A percentile compares a stretch with the other conserved stretches of the same genome.
Conservation (phyloP, 2,797 vertebrate genomes). For the Crenuchus spilurus region DNA sequence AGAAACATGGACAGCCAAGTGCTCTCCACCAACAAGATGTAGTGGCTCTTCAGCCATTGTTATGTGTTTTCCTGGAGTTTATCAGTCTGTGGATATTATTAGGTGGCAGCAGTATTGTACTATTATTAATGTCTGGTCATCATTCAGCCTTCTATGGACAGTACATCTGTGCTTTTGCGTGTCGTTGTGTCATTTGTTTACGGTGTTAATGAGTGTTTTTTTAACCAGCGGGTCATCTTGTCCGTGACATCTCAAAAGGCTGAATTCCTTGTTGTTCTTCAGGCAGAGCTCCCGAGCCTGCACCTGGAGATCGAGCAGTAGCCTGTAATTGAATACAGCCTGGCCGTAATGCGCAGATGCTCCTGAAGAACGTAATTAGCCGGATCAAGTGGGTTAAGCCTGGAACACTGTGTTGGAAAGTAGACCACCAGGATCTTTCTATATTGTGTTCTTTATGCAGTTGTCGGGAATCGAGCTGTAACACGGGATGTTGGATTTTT, state of each 20-base stretch:
- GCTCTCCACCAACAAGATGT: conserved; percentile 29
- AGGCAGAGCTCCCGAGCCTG: conserved; percentile 5
- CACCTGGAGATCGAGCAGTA: conserved; percentile 9
- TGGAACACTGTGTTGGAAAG: conserved; percentile 1
- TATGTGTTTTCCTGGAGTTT: conserved; percentile 24
- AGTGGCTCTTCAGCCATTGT: conserved; percentile 20
- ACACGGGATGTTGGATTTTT: conserved; percentile 41
- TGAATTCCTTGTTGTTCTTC: conserved; percentile 40
- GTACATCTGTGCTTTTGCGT: conserved; percentile 67
- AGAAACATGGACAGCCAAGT: conserved; percentile 26
- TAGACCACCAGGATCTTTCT: conserved; percentile 27
- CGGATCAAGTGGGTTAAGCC: not conserved
- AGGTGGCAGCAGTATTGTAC: conserved; percentile 57
- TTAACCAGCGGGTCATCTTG: conserved; percentile 50
- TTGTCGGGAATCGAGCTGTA: conserved; percentile 51
- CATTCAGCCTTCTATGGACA: conserved; percentile 67
- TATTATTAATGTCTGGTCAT: conserved; percentile 64
- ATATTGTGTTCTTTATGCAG: conserved; percentile 47
- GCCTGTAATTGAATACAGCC: not conserved
- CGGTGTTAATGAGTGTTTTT: conserved; percentile 74
- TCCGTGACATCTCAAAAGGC: conserved; percentile 33
- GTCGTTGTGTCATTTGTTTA: conserved; percentile 66
- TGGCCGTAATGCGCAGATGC: conserved; percentile 22
- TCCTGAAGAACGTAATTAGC: not conserved
- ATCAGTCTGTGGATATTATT: conserved; percentile 34